Conservation (phyloP, 23 tunicate genomes). For the Oikopleura dioica region DNA sequence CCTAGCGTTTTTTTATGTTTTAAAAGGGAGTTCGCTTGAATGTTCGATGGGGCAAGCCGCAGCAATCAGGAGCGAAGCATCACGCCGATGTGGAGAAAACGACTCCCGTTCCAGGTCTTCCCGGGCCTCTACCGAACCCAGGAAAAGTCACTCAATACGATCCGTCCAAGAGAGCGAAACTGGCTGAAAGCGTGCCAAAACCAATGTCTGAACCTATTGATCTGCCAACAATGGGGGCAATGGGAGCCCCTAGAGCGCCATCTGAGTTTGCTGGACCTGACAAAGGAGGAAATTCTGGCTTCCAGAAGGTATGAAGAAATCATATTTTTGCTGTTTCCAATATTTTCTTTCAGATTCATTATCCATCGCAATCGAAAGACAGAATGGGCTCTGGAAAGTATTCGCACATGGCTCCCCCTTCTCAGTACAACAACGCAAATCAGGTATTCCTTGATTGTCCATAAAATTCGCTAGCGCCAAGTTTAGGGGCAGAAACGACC, state of each 20-base stretch:
- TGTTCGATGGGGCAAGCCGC: slow-evolving; percentile 13
- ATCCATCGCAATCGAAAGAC: not conserved
- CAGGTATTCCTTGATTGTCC: no score
- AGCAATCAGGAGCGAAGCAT: slow-evolving; percentile 1
- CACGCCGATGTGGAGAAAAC: not conserved
- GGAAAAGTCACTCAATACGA: slow-evolving; percentile 1
- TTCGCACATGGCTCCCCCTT: not conserved
- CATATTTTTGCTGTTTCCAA: not conserved
- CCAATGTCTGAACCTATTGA: slow-evolving; percentile 6
- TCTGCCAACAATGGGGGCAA: not conserved
- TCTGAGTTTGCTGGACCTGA: not conserved
- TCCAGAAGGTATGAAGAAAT: not conserved
- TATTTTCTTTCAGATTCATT: not conserved
- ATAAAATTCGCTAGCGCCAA: no score
- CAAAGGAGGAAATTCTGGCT: not conserved
- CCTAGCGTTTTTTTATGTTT: not conserved
- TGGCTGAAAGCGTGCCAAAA: not conserved
- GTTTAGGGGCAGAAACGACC: no score
- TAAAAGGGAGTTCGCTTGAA: not conserved
- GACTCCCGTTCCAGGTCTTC: slow-evolving; percentile 8
- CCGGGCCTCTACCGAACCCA: not conserved
- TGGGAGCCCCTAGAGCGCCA: not conserved
- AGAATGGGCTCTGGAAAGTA: not conserved
- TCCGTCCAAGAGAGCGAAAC: not conserved
- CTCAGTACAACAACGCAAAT: not conserved